Conservation (phyloP, 2,797 vertebrate genomes). For the Acanthurus tractus region DNA sequence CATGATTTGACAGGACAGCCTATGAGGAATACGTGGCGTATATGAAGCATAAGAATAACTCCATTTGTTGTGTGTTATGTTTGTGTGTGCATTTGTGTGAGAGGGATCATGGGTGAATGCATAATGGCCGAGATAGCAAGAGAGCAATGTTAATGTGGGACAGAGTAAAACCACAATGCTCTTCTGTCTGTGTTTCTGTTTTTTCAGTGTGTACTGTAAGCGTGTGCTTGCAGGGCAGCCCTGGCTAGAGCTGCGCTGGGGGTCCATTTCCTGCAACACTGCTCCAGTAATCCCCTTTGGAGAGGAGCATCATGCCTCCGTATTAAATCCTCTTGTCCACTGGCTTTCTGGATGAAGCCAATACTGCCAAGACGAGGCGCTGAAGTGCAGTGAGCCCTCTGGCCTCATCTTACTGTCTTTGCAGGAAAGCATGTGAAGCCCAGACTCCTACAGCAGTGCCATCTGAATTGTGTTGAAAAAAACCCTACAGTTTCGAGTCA, state of each 20-base stretch:
- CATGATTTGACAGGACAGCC: constrained; percentile 31
- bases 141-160: constrained; percentile 36
- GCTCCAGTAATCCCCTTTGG: constrained; percentile 80
- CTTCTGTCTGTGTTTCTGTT: constrained; percentile 8
- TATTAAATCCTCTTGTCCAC: constrained; percentile 81
- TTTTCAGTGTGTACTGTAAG: constrained; percentile 27
- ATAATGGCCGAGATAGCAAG: constrained; percentile 31
- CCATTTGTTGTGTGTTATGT: constrained; percentile 31
- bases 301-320: constrained; percentile 71
- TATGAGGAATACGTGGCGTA: constrained; percentile 38
- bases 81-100: constrained; percentile 8
- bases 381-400: constrained; percentile 67
- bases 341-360: constrained; percentile 79
- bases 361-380: constrained; percentile 67
- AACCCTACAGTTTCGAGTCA: constrained; percentile 19
- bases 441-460: constrained; percentile 45
- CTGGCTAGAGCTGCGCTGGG: constrained; percentile 64
- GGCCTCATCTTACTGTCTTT: constrained; percentile 66
- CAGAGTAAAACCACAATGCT: constrained; percentile 20
- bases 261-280: constrained; percentile 71
- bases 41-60: constrained; percentile 41
- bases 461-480: constrained; percentile 47
- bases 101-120: constrained; percentile 40
- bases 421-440: constrained; percentile 50
- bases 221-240: constrained; percentile 55